phyloP scores from a whole-genome alignment of 1,140 invertebrate species.

The Micrasema longulum region DNA sequence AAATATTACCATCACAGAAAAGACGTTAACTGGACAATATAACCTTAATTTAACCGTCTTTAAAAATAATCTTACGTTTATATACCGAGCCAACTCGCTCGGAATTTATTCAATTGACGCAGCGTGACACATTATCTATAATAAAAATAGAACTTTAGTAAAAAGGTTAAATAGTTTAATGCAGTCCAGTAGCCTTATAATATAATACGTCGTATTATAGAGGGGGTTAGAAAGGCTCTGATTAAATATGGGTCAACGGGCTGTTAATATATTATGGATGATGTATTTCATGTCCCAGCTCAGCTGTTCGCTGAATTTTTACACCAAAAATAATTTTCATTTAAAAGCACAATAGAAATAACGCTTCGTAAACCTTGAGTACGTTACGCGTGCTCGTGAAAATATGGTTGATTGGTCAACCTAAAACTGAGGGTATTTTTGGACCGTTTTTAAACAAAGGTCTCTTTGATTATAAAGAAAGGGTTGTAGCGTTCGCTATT shows the following conservation, averaged over 20 bases:
- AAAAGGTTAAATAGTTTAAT: slow-evolving; percentile 5
- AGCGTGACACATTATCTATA: background rate
- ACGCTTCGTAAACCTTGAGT: background rate
- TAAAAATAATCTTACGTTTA: too few species aligned
- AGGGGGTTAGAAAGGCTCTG: slow-evolving; percentile 8
- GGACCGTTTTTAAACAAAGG: slow-evolving; percentile 6
- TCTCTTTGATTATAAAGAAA: too few species aligned
- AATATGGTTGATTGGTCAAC: slow-evolving; percentile 4
- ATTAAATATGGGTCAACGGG: slow-evolving; percentile 30
- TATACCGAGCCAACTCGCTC: background rate
- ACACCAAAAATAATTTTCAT: background rate
- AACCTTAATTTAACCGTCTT: too few species aligned
- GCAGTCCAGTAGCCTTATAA: slow-evolving; percentile 14
- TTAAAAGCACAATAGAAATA: slow-evolving; percentile 16
- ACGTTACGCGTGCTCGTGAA: background rate
- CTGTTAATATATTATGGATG: slow-evolving; percentile 3
- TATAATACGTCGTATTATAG: background rate
- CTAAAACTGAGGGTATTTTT: slow-evolving; percentile 4
- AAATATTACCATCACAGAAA: too few species aligned
- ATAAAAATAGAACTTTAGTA: background rate
- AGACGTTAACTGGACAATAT: too few species aligned
- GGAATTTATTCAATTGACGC: background rate
- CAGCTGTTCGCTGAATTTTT: slow-evolving; percentile 8
- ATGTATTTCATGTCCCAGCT: background rate
- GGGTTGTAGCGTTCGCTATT: too few species aligned